Percentiles rank a stretch among this genome's conserved stretches.
phyloP scores from a whole-genome alignment of 2,888 invertebrate species.

The Rhagonycha lutea region DNA sequence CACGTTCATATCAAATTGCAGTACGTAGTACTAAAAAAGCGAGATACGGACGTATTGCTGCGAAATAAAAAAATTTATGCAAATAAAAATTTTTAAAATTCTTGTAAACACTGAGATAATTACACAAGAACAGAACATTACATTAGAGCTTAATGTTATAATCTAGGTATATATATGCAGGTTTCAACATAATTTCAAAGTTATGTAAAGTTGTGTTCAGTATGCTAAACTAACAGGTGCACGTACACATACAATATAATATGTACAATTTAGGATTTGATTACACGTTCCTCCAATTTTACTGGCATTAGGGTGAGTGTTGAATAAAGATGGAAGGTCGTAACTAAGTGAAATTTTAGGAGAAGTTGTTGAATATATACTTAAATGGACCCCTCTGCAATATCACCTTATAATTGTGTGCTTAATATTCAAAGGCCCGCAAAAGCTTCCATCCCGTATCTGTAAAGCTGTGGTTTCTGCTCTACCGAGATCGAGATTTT shows the following conservation, averaged over 20 bases:
- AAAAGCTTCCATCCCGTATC: constrained; percentile 33
- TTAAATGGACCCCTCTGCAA: constrained; percentile 27
- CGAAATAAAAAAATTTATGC: not conserved
- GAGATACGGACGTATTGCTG: not conserved
- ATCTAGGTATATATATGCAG: constrained; percentile 2
- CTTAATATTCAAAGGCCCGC: constrained; percentile 39
- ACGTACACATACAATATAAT: constrained; percentile 14
- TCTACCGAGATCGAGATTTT: constrained; percentile 25
- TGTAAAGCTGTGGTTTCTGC: constrained; percentile 28
- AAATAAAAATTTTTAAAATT: not conserved
- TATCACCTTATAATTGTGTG: constrained; percentile 35
- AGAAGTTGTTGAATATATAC: constrained; percentile 7
- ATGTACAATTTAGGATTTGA: not conserved
- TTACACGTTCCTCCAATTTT: constrained; percentile 8
- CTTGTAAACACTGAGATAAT: not conserved
- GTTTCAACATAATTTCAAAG: constrained; percentile 9
- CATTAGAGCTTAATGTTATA: constrained; percentile 4
- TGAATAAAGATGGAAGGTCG: constrained; percentile 5
- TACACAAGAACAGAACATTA: not conserved
- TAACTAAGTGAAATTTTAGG: constrained; percentile 13
- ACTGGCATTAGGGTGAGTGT: not conserved
- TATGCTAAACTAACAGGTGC: constrained; percentile 20
- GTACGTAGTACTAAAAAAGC: not conserved
- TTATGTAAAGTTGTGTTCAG: constrained; percentile 3
- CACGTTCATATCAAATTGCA: not conserved